These are phyloP conservation scores for Cyclina sinensis DNA, from an alignment of 1,140 invertebrate genomes.

Conservation along the genomic window DNA sequence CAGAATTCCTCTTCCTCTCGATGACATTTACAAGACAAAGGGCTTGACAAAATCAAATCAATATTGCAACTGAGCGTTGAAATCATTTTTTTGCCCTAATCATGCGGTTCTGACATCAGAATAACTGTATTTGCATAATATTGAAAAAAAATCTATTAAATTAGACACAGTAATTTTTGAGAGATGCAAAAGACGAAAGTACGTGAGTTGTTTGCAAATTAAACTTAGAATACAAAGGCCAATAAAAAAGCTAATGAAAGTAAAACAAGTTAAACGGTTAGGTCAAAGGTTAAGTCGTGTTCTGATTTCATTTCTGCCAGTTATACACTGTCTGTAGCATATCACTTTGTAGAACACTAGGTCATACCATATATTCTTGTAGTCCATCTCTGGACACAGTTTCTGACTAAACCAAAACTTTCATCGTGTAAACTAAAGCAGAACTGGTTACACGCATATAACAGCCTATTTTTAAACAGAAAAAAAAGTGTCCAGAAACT, in stretches of 20 bases:
- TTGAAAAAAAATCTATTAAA: conserved; percentile 46
- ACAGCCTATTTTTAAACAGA: no score
- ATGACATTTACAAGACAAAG: conserved; percentile 51
- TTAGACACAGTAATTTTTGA: conserved; percentile 23
- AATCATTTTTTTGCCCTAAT: conserved; percentile 43
- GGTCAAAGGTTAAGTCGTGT: conserved; percentile 13
- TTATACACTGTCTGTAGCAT: no score
- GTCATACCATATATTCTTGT: no score
- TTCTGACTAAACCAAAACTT: no score
- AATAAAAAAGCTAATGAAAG: conserved; percentile 36
- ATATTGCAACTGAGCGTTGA: conserved; percentile 34
- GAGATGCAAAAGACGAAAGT: conserved; percentile 31
- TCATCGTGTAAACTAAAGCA: no score
- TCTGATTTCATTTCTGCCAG: background rate
- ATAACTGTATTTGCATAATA: conserved; percentile 49
- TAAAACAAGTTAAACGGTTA: background rate
- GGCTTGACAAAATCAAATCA: conserved; percentile 31
- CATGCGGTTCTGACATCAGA: background rate
- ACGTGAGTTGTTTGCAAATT: conserved; percentile 28
- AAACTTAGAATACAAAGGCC: background rate
- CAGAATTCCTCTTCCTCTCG: conserved; percentile 12
- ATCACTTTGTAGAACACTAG: no score
- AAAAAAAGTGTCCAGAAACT: no score
- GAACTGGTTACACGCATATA: no score
- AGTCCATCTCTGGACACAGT: no score